Percentiles rank a stretch among this genome's conserved stretches.
phyloP scores from a whole-genome alignment of 2,888 invertebrate species.

The Lasioglossum calceatum region DNA sequence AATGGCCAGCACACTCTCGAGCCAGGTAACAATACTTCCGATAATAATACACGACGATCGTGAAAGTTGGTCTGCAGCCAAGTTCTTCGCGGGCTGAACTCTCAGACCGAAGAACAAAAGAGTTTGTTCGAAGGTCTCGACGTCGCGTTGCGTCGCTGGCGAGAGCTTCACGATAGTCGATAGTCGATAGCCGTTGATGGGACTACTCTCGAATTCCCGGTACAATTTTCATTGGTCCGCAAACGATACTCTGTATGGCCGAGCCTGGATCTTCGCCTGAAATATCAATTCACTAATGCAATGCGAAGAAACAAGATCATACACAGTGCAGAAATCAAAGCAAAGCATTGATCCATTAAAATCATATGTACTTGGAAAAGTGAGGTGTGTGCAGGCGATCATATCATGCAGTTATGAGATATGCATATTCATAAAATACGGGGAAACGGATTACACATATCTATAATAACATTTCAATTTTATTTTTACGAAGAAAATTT shows the following conservation, averaged over 20 bases:
- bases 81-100: conserved; percentile 46
- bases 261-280: too few species aligned
- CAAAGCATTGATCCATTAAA: background rate
- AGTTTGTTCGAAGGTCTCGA: conserved; percentile 53
- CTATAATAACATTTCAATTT: too few species aligned
- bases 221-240: background rate
- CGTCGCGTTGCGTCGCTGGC: conserved; percentile 30
- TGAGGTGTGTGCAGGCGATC: too few species aligned
- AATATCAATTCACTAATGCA: background rate
- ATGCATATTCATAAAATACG: too few species aligned
- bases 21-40: conserved; percentile 68
- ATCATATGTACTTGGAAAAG: background rate
- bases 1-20: conserved; percentile 47
- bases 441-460: too few species aligned
- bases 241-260: background rate
- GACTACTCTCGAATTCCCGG: background rate
- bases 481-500: background rate
- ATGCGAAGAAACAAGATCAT: too few species aligned
- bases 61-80: conserved; percentile 60
- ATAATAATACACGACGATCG: conserved; percentile 68
- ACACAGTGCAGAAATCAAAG: too few species aligned
- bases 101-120: conserved; percentile 59
- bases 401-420: too few species aligned
- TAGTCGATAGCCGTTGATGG: background rate
- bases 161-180: background rate